These are phyloP conservation scores for Anoncus sp. DNA, from an alignment of 2,888 invertebrate genomes.

Conservation along the genomic window DNA sequence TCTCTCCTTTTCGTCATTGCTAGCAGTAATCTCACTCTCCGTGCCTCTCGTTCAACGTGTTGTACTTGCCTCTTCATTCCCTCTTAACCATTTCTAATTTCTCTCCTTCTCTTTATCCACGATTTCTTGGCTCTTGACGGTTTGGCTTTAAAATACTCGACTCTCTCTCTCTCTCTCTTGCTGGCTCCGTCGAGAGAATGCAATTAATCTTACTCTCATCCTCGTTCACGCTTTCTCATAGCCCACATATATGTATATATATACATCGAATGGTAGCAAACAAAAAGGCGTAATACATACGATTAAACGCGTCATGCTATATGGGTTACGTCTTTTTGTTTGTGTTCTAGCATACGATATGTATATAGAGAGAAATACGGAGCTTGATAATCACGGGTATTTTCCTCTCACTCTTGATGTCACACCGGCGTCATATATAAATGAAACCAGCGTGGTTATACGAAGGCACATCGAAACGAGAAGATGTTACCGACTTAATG, in stretches of 20 bases:
- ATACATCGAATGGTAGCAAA: background rate
- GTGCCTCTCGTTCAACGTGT: slow-evolving; percentile 29
- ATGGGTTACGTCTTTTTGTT: background rate
- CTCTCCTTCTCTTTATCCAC: slow-evolving; percentile 69
- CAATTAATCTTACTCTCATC: slow-evolving; percentile 82
- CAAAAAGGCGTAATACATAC: background rate
- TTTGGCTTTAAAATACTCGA: slow-evolving; percentile 80
- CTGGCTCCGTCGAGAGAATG: slow-evolving; percentile 77
- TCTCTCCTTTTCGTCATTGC: background rate
- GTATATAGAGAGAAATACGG: background rate
- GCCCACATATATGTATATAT: too few species aligned
- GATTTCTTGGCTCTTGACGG: slow-evolving; percentile 67
- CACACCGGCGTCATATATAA: slow-evolving; percentile 12
- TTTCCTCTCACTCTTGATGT: background rate
- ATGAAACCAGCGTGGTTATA: slow-evolving; percentile 28
- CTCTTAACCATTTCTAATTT: slow-evolving; percentile 66
- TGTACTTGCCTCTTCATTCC: slow-evolving; percentile 66
- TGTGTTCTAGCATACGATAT: slow-evolving; percentile 8
- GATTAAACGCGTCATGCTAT: background rate
- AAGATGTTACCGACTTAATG: slow-evolving; percentile 82
- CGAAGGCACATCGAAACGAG: slow-evolving; percentile 53
- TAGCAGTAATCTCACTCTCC: slow-evolving; percentile 25
- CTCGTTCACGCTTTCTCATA: slow-evolving; percentile 73
- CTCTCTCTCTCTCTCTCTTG: slow-evolving; percentile 58
- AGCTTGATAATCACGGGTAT: background rate